Evolutionary conservation across 1,140 invertebrate species (phyloP).

Genomic region (Drosophila auraria): DNA sequence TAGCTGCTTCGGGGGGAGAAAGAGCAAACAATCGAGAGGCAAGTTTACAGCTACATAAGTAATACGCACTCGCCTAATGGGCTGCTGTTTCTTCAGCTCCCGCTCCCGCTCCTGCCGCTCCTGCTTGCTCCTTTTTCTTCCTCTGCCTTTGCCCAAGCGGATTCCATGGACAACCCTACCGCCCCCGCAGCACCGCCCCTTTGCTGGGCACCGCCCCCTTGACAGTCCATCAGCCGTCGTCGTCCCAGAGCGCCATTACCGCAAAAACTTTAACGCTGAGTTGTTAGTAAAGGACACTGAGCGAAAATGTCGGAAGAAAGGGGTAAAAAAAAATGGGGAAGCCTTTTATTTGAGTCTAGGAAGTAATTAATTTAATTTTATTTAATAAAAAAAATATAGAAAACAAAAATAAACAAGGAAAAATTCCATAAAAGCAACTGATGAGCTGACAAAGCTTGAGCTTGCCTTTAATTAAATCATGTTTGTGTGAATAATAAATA

Average conservation of each 20-base stretch:
- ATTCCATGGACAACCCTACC: slow-evolving; percentile 18
- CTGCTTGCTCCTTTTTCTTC: slow-evolving; percentile 4
- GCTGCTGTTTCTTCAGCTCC: slow-evolving; percentile 46
- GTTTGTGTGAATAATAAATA: no score
- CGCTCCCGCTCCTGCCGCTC: slow-evolving; percentile 4
- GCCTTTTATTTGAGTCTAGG: accelerated
- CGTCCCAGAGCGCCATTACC: slow-evolving; percentile 78
- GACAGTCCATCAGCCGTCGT: slow-evolving; percentile 58
- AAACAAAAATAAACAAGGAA: no score
- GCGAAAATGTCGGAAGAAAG: neutral
- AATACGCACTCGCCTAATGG: slow-evolving; percentile 78
- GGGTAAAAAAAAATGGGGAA: neutral
- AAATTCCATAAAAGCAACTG: no score
- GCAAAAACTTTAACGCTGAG: slow-evolving; percentile 78
- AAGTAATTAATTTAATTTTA: neutral
- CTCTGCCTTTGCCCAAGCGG: neutral
- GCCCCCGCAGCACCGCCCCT: neutral
- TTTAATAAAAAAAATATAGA: no score
- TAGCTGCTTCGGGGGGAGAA: slow-evolving; percentile 20
- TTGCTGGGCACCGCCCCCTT: slow-evolving; percentile 13
- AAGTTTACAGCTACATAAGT: slow-evolving; percentile 77
- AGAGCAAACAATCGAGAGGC: slow-evolving; percentile 71
- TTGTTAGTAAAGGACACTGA: slow-evolving; percentile 44
- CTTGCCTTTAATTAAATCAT: no score
- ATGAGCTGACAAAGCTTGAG: no score